Evolutionary conservation across 2,888 invertebrate genomes (phyloP).

Genomic region (Drosophila setosimentum): DNA sequence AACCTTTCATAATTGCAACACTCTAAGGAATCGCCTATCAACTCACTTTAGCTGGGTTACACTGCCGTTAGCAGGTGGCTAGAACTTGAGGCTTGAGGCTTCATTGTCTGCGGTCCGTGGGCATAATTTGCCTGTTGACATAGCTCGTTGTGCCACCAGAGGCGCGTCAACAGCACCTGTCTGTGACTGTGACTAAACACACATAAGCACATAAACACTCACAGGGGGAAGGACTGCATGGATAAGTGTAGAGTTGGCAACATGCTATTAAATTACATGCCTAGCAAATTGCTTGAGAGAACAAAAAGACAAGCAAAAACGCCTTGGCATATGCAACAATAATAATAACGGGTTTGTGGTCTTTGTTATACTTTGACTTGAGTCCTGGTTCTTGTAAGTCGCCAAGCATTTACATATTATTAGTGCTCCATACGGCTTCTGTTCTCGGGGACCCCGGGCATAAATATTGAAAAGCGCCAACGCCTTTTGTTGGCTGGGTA

Average conservation of each 20-base stretch:
- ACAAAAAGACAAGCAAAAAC: slow-evolving; percentile 66
- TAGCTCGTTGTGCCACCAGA: slow-evolving; percentile 63
- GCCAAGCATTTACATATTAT: slow-evolving; percentile 72
- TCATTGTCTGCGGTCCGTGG: slow-evolving; percentile 60
- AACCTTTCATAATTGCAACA: slow-evolving; percentile 58
- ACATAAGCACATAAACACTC: slow-evolving; percentile 11
- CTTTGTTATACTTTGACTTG: slow-evolving; percentile 44
- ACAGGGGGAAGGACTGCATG: neutral
- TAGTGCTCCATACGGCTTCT: slow-evolving; percentile 30
- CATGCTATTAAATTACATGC: slow-evolving; percentile 72
- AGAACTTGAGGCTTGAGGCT: slow-evolving; percentile 27
- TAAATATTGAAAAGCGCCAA: slow-evolving; percentile 78
- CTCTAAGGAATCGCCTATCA: slow-evolving; percentile 46
- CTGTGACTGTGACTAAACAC: slow-evolving; percentile 33
- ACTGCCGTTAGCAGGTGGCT: slow-evolving; percentile 33
- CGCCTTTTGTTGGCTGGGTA: slow-evolving; percentile 71
- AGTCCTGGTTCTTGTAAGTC: slow-evolving; percentile 46
- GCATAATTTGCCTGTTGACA: slow-evolving; percentile 76
- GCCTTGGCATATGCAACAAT: slow-evolving; percentile 72
- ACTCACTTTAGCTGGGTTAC: slow-evolving; percentile 14
- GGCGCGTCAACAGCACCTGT: slow-evolving; percentile 68
- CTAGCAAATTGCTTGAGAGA: slow-evolving; percentile 75
- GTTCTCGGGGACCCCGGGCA: slow-evolving; percentile 35
- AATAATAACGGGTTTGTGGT: slow-evolving; percentile 75
- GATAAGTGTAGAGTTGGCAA: slow-evolving; percentile 41